Base-by-base conservation (phyloP, 2,113 vertebrate species). In the Neodon shergylaensis region DNA sequence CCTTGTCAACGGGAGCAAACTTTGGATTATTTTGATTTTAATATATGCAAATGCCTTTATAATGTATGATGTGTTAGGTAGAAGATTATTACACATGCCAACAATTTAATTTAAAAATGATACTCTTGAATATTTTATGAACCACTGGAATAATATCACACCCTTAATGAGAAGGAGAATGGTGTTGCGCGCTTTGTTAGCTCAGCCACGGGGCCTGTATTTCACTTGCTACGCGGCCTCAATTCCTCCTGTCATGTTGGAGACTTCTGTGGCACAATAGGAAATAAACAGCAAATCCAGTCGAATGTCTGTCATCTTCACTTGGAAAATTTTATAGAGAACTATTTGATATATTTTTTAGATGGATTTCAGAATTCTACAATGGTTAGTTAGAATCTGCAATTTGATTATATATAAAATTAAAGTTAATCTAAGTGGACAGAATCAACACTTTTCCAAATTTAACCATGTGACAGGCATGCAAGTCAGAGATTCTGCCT, bases 91-190 rank as follows among this genome's bases (percentile, higher is more conserved):
- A 89, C 47, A 95, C 82, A 96, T 93, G 88, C 88, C 90, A 94
- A 92, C 90, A 94, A 81, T 95, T 97, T 97, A 94, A 96, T 96
- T 93, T 96, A 95, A 97, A 66, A 97, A 92, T 96, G 54, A 65
- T 94, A 26, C 92, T 97, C 92, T 90, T 97, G 95, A 96, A 95
- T 98, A 96, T 97, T 97, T 97, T 96, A 95, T 91, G 89, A 96
- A 66, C 79, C 90, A 72, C 85, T 95, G 49, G 88, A 97, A 97
- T 94, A 96, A 96, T 87, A 92, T 72, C 44, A 49, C 94, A 88
- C 44, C 54, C 73, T 96, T 96, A 95, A 95, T 94, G 85, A 96
- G 70, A 95, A 95, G 92, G 85, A 96, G 70, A 76, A 76, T 92
- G 52, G 82, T 88, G 52, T 88, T 86, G n/a, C 52, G 95, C 79